These are phyloP conservation scores for Drosophila trapezifrons DNA, from an alignment of 1,140 invertebrate genomes.

Conservation along the genomic window DNA sequence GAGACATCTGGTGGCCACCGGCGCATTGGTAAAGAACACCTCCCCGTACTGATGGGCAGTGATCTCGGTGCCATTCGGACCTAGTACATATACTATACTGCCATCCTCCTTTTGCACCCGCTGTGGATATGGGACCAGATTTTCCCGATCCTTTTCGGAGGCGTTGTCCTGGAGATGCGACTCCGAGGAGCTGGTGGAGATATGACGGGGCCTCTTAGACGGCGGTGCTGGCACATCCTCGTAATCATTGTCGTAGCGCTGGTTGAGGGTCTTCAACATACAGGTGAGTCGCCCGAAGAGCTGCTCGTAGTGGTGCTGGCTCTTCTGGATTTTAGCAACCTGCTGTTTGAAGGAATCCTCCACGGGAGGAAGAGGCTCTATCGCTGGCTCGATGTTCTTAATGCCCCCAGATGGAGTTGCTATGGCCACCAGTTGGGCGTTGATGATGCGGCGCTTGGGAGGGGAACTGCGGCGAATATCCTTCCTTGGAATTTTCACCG, in stretches of 20 bases:
- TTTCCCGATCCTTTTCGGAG: slow-evolving; percentile 12
- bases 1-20: slow-evolving; percentile 78
- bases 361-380: slow-evolving; percentile 42
- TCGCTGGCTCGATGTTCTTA: not conserved
- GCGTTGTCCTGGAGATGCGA: slow-evolving; percentile 16
- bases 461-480: not conserved
- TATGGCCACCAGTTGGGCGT: slow-evolving; percentile 50
- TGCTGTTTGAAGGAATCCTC: slow-evolving; percentile 33
- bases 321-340: slow-evolving; percentile 54
- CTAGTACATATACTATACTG: slow-evolving; percentile 60
- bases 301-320: slow-evolving; percentile 47
- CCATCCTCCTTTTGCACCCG: slow-evolving; percentile 35
- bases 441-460: slow-evolving; percentile 24
- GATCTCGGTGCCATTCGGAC: slow-evolving; percentile 80
- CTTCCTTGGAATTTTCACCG: not conserved
- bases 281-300: slow-evolving; percentile 39
- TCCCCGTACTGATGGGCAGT: slow-evolving; percentile 46
- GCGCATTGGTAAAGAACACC: slow-evolving; percentile 76
- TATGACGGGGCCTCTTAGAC: slow-evolving; percentile 31
- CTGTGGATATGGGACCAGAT: slow-evolving; percentile 39
- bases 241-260: slow-evolving; percentile 49
- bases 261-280: slow-evolving; percentile 53
- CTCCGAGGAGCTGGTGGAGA: slow-evolving; percentile 53
- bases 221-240: slow-evolving; percentile 33
- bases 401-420: slow-evolving; percentile 16